Evolutionary conservation across 2,888 invertebrate species (phyloP), one percentile per base, ranked within the genome.

Genomic region (Norana najaformis): DNA sequence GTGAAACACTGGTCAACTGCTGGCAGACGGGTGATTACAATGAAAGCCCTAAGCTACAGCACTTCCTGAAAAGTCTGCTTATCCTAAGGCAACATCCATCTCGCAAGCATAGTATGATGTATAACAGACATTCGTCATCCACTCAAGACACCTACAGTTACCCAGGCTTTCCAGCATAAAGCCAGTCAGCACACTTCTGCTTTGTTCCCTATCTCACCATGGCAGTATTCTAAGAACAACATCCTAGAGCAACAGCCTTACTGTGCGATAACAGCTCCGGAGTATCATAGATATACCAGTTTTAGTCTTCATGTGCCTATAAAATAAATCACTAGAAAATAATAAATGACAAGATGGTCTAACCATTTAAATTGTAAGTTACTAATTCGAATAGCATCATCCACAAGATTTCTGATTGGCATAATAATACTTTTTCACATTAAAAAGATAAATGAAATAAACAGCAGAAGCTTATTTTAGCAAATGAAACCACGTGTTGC

Each of bases 31-130:
- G 30, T 69, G 69, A 69, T 69, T 69, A 69, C n/a, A n/a, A 30
- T 69, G 69, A 69, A 69, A 69, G 30, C 69, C n/a, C 16, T 69
- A 69, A 69, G 30, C 69, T 69, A n/a, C 23, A 53, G 69, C 30
- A 69, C 69, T 69, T 69, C 13, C n/a, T 13, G 23, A 23, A 53
- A 53, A 3, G 30, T 30, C n/a, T 69, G 69, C 69, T 69, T 69
- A 69, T 69, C 69, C 69, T 69, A 69, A 69, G 69, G 69, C 69
- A 69, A n/a, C n/a, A 69, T 69, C n/a, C n/a, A 69, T 69, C 69
- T 69, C n/a, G 69, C 30, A 69, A 69, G 69, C 69, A 69, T 30
- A 30, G 69, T 69, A 69, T 69, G 69, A n/a, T 8, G n/a, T 69
- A 69, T 69, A 69, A 69, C 69, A 69, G 69, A 69, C n/a, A n/a